Evolutionary conservation across 2,888 invertebrate genomes (phyloP).

Genomic region (Frankliniella fusca): DNA sequence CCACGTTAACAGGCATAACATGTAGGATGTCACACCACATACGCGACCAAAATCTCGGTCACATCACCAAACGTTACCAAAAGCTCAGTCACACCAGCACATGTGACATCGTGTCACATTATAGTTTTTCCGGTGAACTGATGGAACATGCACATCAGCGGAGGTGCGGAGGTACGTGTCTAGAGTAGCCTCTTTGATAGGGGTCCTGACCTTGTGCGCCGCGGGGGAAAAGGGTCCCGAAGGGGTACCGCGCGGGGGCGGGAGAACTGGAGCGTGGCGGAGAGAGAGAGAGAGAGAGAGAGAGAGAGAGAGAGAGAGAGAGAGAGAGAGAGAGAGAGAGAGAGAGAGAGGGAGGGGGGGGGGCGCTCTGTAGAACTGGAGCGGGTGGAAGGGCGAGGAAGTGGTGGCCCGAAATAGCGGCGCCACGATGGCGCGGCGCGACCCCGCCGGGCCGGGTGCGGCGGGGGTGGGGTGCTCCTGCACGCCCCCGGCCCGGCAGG

Average conservation of each 20-base stretch:
- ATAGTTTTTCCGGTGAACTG: too few relatives aligned
- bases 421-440: neutral
- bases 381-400: neutral
- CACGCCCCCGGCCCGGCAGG: too few relatives aligned
- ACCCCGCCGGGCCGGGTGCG: neutral
- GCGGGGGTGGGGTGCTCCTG: too few relatives aligned
- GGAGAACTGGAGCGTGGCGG: constrained; percentile 23
- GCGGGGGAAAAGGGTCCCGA: neutral
- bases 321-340: too few relatives aligned
- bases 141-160: too few relatives aligned
- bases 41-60: too few relatives aligned
- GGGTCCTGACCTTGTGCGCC: neutral
- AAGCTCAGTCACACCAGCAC: too few relatives aligned
- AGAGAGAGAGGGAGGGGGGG: neutral
- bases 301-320: too few relatives aligned
- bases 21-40: too few relatives aligned
- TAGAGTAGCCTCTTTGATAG: neutral
- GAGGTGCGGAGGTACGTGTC: neutral
- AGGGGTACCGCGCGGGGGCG: neutral
- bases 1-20: too few relatives aligned
- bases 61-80: too few relatives aligned
- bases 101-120: too few relatives aligned
- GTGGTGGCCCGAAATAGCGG: constrained; percentile 6
- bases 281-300: neutral
- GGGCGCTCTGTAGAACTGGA: neutral